Conservation (phyloP, 1,140 invertebrate genomes). For the Drosophila burlai region DNA sequence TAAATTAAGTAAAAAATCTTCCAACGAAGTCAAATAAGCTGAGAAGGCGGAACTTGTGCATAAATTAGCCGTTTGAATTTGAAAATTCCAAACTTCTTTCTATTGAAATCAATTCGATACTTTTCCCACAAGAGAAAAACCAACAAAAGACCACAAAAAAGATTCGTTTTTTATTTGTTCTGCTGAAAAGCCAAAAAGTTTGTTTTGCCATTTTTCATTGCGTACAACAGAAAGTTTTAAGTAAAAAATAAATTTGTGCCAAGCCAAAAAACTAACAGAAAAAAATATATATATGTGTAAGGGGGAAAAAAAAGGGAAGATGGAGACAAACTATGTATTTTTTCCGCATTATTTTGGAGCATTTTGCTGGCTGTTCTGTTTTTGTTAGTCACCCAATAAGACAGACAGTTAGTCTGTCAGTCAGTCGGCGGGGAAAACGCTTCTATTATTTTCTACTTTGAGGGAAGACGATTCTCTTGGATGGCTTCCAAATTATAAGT, state of each 20-base stretch:
- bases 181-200: conserved; percentile 78
- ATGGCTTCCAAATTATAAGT: conserved; percentile 74
- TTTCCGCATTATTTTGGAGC: conserved; percentile 61
- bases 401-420: conserved; percentile 48
- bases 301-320: conserved; percentile 13
- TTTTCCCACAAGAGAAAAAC: conserved; percentile 24
- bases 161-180: conserved; percentile 29
- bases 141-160: conserved; percentile 41
- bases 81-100: conserved; percentile 72
- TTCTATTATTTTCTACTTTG: conserved; percentile 56
- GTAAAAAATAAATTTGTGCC: conserved; percentile 81
- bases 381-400: conserved; percentile 46
- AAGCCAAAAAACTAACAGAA: conserved; percentile 60
- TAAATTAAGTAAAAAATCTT: conserved; percentile 60
- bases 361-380: conserved; percentile 27
- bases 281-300: conserved; percentile 1
- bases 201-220: conserved; percentile 81
- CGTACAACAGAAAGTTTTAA: conserved; percentile 82
- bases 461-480: conserved; percentile 45
- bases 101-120: conserved; percentile 75
- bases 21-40: conserved; percentile 54
- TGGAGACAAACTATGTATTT: conserved; percentile 35
- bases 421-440: conserved; percentile 16
- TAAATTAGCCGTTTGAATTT: conserved; percentile 82
- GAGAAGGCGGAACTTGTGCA: conserved; percentile 74